Conservation (phyloP, 2,797 vertebrate genomes). For the Tenualosa thibaudeaui region DNA sequence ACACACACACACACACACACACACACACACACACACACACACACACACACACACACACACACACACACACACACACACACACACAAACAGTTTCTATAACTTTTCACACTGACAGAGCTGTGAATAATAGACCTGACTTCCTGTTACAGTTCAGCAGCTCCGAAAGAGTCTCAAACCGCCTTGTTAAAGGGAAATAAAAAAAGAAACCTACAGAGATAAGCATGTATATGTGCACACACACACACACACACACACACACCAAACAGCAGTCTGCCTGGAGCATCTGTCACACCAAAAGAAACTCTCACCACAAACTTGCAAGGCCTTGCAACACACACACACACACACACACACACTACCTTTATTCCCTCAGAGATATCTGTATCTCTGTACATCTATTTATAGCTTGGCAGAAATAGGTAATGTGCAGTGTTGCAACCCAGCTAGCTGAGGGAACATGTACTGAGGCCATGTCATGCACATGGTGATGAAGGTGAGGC, state of each 20-base stretch:
- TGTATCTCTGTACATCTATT: background rate
- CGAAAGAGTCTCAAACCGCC: conserved; percentile 54
- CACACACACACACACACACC: background rate
- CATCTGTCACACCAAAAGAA: background rate
- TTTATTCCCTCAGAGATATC: background rate
- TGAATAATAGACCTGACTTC: conserved; percentile 68
- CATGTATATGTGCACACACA: background rate
- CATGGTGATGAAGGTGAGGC: background rate
- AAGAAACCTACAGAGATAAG: conserved; percentile 7
- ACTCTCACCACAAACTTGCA: conserved; percentile 13
- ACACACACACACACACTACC: conserved; percentile 4
- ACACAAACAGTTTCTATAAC: conserved; percentile 8
- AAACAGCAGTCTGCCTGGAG: background rate
- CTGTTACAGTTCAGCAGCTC: conserved; percentile 65
- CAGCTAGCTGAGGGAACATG: background rate
- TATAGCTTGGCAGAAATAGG: background rate
- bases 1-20: no score
- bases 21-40: no score
- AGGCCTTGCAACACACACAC: background rate
- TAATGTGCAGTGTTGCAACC: background rate
- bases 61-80: background rate
- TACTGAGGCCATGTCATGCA: background rate
- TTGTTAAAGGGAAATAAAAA: conserved; percentile 49
- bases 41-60: no score
- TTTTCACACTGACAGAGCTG: conserved; percentile 61